These are phyloP conservation scores for Osmerus eperlanus DNA, from an alignment of 2,113 vertebrate genomes.

Conservation along the genomic window DNA sequence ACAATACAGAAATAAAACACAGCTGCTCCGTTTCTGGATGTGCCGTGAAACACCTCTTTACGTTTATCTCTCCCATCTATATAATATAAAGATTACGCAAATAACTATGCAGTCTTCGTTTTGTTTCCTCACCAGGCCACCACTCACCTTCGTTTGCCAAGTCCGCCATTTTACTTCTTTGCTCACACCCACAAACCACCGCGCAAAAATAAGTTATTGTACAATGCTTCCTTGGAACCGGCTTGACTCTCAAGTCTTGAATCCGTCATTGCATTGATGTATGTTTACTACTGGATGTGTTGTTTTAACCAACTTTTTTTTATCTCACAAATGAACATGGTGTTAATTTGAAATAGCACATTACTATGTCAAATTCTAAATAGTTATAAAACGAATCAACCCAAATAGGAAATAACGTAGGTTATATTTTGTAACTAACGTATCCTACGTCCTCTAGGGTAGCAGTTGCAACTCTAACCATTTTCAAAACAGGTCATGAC, in stretches of 20 bases:
- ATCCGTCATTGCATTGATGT: too few relatives aligned
- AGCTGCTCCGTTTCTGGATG: neutral
- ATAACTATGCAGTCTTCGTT: constrained; percentile 27
- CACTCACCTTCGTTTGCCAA: constrained; percentile 86
- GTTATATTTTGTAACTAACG: too few relatives aligned
- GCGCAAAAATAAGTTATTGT: constrained; percentile 62
- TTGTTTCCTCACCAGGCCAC: constrained; percentile 61
- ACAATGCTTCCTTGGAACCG: neutral
- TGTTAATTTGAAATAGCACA: too few relatives aligned
- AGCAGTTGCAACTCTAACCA: too few relatives aligned
- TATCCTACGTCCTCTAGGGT: too few relatives aligned
- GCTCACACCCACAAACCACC: constrained; percentile 80
- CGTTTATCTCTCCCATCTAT: neutral
- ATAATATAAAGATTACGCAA: neutral
- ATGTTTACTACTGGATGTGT: too few relatives aligned
- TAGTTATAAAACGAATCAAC: too few relatives aligned
- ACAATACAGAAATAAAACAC: constrained; percentile 6
- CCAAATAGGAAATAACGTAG: too few relatives aligned
- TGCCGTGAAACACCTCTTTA: neutral
- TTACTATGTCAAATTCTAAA: too few relatives aligned
- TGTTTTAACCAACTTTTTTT: too few relatives aligned
- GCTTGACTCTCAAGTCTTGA: too few relatives aligned
- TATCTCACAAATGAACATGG: too few relatives aligned
- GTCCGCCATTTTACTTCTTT: constrained; percentile 87
- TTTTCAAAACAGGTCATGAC: neutral